Conservation (phyloP, 2,888 invertebrate genomes). For the Scaptomyza reducta region DNA sequence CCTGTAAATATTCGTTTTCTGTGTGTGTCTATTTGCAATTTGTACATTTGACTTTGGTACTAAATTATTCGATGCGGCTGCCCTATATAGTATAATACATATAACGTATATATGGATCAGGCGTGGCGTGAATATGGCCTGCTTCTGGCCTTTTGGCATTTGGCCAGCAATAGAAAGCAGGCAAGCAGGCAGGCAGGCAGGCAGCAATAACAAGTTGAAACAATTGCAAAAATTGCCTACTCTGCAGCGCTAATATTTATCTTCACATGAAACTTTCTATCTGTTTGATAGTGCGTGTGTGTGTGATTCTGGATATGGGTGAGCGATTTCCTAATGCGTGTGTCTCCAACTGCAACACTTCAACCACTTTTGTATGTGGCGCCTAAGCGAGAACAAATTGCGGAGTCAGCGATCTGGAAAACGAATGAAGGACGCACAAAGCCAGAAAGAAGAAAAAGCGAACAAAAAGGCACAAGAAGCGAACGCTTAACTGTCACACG, state of each 20-base stretch:
- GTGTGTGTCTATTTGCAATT: slow-evolving; percentile 23
- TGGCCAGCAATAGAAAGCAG: slow-evolving; percentile 45
- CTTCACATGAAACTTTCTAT: slow-evolving; percentile 3
- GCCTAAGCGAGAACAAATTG: slow-evolving; percentile 34
- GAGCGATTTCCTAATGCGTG: slow-evolving; percentile 28
- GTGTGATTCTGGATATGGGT: slow-evolving; percentile 23
- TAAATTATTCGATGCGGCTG: slow-evolving; percentile 35
- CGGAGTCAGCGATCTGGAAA: slow-evolving; percentile 62
- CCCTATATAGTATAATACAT: slow-evolving; percentile 15
- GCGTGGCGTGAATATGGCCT: slow-evolving; percentile 26
- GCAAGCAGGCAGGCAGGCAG: neutral
- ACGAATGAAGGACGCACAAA: slow-evolving; percentile 24
- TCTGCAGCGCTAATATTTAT: slow-evolving; percentile 7
- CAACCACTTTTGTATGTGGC: slow-evolving; percentile 13
- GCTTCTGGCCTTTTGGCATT: slow-evolving; percentile 51
- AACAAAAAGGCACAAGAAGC: slow-evolving; percentile 11
- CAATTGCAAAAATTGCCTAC: slow-evolving; percentile 60
- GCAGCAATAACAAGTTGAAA: slow-evolving; percentile 36
- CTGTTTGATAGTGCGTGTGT: neutral
- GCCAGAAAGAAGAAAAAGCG: slow-evolving; percentile 1
- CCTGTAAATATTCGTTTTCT: neutral
- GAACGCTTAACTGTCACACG: slow-evolving; percentile 1
- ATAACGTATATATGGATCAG: slow-evolving; percentile 23
- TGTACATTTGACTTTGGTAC: slow-evolving; percentile 46
- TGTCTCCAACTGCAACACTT: slow-evolving; percentile 28